Evolutionary conservation across 2,888 invertebrate species (phyloP), one percentile per base, ranked within the genome.

Genomic region (Liodrosophila aerea): DNA sequence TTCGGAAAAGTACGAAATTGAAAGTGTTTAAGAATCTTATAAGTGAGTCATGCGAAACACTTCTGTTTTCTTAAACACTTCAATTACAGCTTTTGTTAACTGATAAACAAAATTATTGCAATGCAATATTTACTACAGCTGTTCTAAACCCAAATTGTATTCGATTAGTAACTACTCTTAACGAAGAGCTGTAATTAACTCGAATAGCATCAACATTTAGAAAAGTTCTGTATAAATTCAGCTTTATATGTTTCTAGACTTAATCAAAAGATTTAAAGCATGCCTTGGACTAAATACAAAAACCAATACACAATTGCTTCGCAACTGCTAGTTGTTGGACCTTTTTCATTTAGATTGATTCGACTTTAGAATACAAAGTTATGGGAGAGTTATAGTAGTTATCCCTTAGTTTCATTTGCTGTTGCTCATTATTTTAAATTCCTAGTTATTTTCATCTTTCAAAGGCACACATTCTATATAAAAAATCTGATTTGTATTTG

Each of bases 391-490:
- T 53, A 46, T 73, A 58, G 34, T 70, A 47, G 7, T 49, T 39
- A 49, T 61, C 53, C 70, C 41, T 40, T 72, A 47, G 67, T 72
- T 59, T 34, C 51, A 53, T 51, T 58, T 58, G 73, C 54, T 68
- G 22, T 22, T 5, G 2, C 22, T 22, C 22, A 22, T 22, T 27
- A 47, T 46, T 69, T 75, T 78, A 63, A 80, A 72, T 74, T 63
- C 72, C 66, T 77, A 74, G 66, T 61, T 73, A 49, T 67, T 41
- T 68, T 70, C 78, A 62, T 51, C 68, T 69, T 70, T 76, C 45
- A 76, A 82, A 82, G 81, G 81, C 81, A 82, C 81, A 69, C 73
- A 76, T 73, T 74, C 84, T 81, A 39, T 81, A 67, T 71, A 77
- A 83, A n/a, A 78, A 84, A 77, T 84, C 67, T 64, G 72, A 64